Conservation (phyloP, 2,113 vertebrate species). For the Tinamus guttatus region DNA sequence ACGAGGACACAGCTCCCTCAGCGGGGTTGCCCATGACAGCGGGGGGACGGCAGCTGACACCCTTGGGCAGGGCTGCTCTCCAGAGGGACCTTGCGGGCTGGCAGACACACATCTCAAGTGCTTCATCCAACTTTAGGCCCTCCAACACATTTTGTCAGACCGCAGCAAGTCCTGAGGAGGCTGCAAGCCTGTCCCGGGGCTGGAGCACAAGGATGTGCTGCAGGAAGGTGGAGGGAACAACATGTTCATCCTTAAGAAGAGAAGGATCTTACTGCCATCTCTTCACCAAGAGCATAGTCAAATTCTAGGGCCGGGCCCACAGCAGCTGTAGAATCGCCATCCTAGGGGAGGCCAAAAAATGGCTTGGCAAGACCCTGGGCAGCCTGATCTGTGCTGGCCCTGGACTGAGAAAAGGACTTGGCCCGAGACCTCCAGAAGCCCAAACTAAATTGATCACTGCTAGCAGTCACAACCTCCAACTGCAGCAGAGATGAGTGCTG, state of each 20-base stretch:
- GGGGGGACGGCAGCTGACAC: background rate
- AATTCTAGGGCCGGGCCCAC: background rate
- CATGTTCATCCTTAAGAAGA: background rate
- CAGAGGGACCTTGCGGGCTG: background rate
- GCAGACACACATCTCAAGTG: background rate
- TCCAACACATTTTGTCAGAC: accelerated
- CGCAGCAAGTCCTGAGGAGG: background rate
- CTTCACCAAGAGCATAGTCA: background rate
- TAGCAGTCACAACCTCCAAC: background rate
- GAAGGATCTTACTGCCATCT: background rate
- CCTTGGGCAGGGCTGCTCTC: background rate
- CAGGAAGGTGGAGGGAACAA: background rate
- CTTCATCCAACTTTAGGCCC: background rate
- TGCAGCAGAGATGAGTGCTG: no score
- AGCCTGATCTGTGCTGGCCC: background rate
- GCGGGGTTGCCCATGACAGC: background rate
- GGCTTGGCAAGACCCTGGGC: accelerated
- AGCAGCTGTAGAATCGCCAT: background rate
- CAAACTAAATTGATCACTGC: background rate
- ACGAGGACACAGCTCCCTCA: background rate
- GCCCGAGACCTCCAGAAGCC: background rate
- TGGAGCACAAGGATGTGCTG: background rate
- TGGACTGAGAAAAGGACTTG: background rate
- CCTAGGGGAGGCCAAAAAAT: background rate
- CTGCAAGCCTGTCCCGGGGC: background rate